Conservation (phyloP, 2,113 vertebrate genomes). For the Solea senegalensis region DNA sequence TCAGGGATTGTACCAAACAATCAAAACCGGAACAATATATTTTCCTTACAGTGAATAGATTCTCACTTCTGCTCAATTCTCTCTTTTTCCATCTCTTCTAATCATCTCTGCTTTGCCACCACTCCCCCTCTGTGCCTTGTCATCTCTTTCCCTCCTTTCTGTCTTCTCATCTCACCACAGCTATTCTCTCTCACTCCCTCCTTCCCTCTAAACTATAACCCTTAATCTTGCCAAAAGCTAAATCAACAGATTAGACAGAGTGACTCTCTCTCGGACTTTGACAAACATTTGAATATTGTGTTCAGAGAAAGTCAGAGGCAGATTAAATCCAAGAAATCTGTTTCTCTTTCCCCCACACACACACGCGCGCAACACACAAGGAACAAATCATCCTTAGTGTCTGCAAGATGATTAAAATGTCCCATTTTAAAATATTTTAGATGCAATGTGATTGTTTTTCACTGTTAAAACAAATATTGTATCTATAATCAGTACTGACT, state of each 20-base stretch:
- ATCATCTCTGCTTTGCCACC: conserved; percentile 34
- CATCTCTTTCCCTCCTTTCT: conserved; percentile 32
- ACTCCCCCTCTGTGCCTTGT: conserved; percentile 28
- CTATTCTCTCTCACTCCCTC: conserved; percentile 37
- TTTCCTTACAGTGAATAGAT: conserved; percentile 10
- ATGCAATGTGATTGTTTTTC: not conserved
- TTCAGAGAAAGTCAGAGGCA: conserved; percentile 76
- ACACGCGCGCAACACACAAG: conserved; percentile 30
- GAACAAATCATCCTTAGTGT: conserved; percentile 9
- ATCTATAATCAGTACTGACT: not conserved
- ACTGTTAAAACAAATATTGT: not conserved
- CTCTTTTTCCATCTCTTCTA: conserved; percentile 22
- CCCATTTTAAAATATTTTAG: not conserved
- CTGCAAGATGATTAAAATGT: conserved; percentile 13
- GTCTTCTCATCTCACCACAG: conserved; percentile 36
- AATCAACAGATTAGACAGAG: conserved; percentile 75
- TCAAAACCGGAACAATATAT: not conserved
- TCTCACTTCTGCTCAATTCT: conserved; percentile 4
- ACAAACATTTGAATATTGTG: conserved; percentile 60
- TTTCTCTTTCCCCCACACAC: conserved; percentile 15
- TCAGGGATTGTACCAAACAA: not conserved
- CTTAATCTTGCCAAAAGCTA: conserved; percentile 74
- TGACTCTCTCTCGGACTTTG: conserved; percentile 58
- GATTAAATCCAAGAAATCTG: conserved; percentile 72
- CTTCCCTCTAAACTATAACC: conserved; percentile 59